Evolutionary conservation across 1,140 invertebrate species (phyloP).

Genomic region (Drosophila pseudoananassae): DNA sequence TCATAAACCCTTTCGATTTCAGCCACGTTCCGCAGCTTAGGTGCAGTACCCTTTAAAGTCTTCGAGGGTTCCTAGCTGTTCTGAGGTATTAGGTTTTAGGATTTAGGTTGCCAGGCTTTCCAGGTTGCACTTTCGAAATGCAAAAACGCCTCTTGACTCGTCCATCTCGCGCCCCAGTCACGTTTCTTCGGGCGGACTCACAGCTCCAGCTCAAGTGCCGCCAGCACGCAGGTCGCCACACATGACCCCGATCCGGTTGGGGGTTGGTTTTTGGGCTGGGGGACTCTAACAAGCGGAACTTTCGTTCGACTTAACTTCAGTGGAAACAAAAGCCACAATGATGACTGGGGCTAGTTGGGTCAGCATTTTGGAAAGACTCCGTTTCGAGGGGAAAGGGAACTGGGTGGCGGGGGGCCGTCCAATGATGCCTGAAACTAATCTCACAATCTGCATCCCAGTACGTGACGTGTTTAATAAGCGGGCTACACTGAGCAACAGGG

Average conservation of each 20-base stretch:
- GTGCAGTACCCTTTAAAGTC: slow-evolving; percentile 35
- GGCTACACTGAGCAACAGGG: slow-evolving; percentile 8
- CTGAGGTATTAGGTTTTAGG: slow-evolving; percentile 1
- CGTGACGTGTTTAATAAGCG: slow-evolving; percentile 78
- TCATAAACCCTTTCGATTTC: slow-evolving; percentile 12
- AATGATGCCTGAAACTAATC: slow-evolving; percentile 80
- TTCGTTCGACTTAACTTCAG: slow-evolving; percentile 51
- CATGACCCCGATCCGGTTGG: slow-evolving; percentile 35
- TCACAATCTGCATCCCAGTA: slow-evolving; percentile 75
- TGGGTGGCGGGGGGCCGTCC: slow-evolving; percentile 13
- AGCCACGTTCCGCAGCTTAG: slow-evolving; percentile 24
- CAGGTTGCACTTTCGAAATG: slow-evolving; percentile 53
- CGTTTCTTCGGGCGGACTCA: slow-evolving; percentile 35
- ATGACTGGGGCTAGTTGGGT: slow-evolving; percentile 45
- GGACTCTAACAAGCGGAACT: slow-evolving; percentile 60
- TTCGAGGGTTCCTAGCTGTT: slow-evolving; percentile 13
- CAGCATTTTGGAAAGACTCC: slow-evolving; percentile 50
- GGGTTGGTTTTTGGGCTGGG: slow-evolving; percentile 12
- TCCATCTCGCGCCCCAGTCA: slow-evolving; percentile 54
- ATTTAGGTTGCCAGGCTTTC: neutral
- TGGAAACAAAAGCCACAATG: slow-evolving; percentile 69
- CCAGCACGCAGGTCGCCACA: slow-evolving; percentile 66
- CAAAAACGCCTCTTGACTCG: slow-evolving; percentile 19
- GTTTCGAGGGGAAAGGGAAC: neutral
- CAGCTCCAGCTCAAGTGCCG: slow-evolving; percentile 62